Conservation (phyloP, 2,888 invertebrate genomes). For the Caenorhabditis sp. region DNA sequence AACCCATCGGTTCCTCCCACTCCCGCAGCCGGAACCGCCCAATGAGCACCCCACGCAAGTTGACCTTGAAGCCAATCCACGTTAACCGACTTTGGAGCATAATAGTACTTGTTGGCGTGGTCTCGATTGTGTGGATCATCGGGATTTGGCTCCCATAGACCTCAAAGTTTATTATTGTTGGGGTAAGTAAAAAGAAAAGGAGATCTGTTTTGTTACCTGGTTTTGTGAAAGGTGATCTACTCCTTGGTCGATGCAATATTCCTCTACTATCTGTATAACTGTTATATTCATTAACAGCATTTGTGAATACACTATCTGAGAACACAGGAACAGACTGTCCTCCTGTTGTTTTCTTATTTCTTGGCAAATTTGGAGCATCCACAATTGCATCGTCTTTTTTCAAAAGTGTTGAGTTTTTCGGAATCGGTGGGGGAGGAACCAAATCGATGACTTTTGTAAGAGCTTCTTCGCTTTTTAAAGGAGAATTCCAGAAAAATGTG, state of each 20-base stretch:
- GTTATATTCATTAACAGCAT: constrained; percentile 40
- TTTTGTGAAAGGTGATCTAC: constrained; percentile 64
- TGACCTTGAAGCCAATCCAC: constrained; percentile 63
- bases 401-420: constrained; percentile 1
- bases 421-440: constrained; percentile 22
- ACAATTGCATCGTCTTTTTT: neutral
- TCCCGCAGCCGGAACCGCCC: constrained; percentile 66
- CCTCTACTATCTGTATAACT: constrained; percentile 52
- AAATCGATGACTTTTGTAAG: constrained; percentile 7
- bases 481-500: too few relatives aligned
- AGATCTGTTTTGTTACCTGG: too few relatives aligned
- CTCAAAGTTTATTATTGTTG: too few relatives aligned
- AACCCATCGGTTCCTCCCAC: constrained; percentile 65
- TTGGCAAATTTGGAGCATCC: constrained; percentile 27
- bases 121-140: constrained; percentile 66
- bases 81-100: constrained; percentile 53
- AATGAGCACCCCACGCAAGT: constrained; percentile 56
- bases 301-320: constrained; percentile 47
- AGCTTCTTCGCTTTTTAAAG: too few relatives aligned
- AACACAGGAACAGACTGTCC: constrained; percentile 50
- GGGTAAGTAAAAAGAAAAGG: too few relatives aligned
- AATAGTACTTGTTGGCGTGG: constrained; percentile 63
- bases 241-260: constrained; percentile 57
- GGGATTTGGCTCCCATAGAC: constrained; percentile 66
- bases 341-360: constrained; percentile 33